Evolutionary conservation across 2,113 vertebrate genomes (phyloP).

Genomic region (Syngnathus scovelli): DNA sequence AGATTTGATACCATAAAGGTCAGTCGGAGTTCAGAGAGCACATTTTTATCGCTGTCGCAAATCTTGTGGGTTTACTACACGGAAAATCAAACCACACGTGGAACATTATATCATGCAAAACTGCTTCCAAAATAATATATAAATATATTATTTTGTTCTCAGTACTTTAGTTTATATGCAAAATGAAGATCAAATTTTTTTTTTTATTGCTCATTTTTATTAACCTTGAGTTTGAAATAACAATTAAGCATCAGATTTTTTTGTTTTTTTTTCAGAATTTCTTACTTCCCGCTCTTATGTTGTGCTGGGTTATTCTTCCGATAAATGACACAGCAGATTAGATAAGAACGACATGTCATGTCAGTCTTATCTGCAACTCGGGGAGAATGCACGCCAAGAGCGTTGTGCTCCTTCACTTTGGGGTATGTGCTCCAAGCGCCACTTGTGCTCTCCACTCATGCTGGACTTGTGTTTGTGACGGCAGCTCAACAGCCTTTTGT

Average conservation of each 20-base stretch:
- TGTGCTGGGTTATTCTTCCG: background rate
- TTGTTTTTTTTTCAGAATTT: background rate
- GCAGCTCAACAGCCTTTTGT: constrained; percentile 16
- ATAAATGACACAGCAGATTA: background rate
- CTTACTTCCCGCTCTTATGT: background rate
- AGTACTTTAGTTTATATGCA: too few species aligned
- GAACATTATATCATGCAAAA: background rate
- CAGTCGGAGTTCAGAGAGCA: background rate
- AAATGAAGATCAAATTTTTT: background rate
- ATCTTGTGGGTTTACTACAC: background rate
- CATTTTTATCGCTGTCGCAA: background rate
- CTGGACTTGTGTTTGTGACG: constrained; percentile 53
- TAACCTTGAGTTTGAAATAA: background rate
- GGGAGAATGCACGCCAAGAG: background rate
- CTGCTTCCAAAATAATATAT: too few species aligned
- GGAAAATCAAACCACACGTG: background rate
- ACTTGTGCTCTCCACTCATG: constrained; percentile 29
- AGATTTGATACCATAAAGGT: background rate
- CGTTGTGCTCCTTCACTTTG: constrained; percentile 1
- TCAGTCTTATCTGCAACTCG: background rate
- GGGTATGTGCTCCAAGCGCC: constrained; percentile 1
- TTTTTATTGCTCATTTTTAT: background rate
- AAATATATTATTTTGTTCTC: too few species aligned
- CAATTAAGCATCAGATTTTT: background rate
- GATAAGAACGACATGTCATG: background rate